Evolutionary conservation across 2,888 invertebrate species (phyloP), one percentile per base, ranked within the genome.

Genomic region (Athrips mouffetella): DNA sequence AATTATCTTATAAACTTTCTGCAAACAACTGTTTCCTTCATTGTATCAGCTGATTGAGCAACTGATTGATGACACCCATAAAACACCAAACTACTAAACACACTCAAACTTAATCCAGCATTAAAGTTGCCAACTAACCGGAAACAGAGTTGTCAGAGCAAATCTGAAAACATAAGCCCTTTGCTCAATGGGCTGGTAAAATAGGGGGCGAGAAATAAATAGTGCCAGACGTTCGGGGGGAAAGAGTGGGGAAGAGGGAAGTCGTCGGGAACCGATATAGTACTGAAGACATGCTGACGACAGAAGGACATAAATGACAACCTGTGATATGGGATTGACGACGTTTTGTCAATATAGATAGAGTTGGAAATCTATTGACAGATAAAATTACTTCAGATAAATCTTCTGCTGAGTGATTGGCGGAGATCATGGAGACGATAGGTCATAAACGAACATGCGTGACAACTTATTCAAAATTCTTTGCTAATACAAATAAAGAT

Each of bases 161-260:
- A 45, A 35, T 33, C 39, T 20, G 18, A 8, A 16, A 47, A 39
- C 47, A n/a, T 10, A 20, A 47, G 27, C 47, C 37, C 37, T 16
- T 42, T 47, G 47, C 47, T 51, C 51, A 51, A 51, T 51, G 51
- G 35, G 27, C 40, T 41, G 45, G 27, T 23, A 68, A 73, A 70
- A 64, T 65, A 64, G 67, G 73, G 71, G 71, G 67, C 62, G 58
- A 57, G 62, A 65, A 68, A 73, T 70, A 79, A 75, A 77, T 79
- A 80, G 76, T 80, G 73, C 71, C 65, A 62, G 63, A 10, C 6
- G 33, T 16, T 16, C 37, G 68, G 66, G 62, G 63, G 65, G 54
- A 52, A 52, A 57, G 53, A 55, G 60, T 63, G 67, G 62, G 64
- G 63, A 62, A 63, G 67, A 62, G 64, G 63, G 63, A 63, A 54